A percentile compares a stretch with the other conserved stretches of the same genome.
These are phyloP conservation scores for Thymelicus sylvestris DNA, from an alignment of 2,888 invertebrate genomes.

Conservation along the genomic window DNA sequence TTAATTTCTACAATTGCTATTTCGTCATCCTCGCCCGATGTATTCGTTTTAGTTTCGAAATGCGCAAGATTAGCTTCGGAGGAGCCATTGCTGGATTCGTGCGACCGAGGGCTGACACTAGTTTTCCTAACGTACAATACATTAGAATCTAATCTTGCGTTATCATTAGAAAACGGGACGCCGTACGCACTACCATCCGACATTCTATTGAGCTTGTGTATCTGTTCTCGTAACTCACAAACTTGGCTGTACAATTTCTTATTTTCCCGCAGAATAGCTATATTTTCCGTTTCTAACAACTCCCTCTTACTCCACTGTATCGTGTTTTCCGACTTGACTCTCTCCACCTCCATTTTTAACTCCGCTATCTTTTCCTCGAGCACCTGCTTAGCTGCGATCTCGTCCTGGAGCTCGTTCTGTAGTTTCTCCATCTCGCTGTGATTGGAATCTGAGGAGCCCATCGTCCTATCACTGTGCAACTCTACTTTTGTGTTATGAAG, in stretches of 20 bases:
- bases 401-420: conserved; percentile 78
- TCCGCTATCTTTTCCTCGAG: conserved; percentile 76
- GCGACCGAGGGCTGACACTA: conserved; percentile 73
- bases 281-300: conserved; percentile 94
- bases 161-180: conserved; percentile 50
- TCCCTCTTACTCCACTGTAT: conserved; percentile 97
- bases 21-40: conserved; percentile 77
- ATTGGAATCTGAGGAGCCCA: conserved; percentile 77
- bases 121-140: conserved; percentile 72
- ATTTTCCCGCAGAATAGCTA: conserved; percentile 94
- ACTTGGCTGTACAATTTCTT: conserved; percentile 89
- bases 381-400: conserved; percentile 77
- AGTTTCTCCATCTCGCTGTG: conserved; percentile 77
- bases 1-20: conserved; percentile 72
- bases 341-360: conserved; percentile 88
- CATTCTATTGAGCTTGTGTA: conserved; percentile 76
- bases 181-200: conserved; percentile 73
- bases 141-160: conserved; percentile 66
- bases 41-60: conserved; percentile 72
- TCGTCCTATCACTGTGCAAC: conserved; percentile 68
- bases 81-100: conserved; percentile 75
- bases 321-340: conserved; percentile 95
- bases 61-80: conserved; percentile 73
- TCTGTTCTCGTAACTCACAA: conserved; percentile 76
- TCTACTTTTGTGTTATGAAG: conserved; percentile 73